Conservation (phyloP, 2,888 invertebrate species). For the Spatulosminthurus flaviceps region DNA sequence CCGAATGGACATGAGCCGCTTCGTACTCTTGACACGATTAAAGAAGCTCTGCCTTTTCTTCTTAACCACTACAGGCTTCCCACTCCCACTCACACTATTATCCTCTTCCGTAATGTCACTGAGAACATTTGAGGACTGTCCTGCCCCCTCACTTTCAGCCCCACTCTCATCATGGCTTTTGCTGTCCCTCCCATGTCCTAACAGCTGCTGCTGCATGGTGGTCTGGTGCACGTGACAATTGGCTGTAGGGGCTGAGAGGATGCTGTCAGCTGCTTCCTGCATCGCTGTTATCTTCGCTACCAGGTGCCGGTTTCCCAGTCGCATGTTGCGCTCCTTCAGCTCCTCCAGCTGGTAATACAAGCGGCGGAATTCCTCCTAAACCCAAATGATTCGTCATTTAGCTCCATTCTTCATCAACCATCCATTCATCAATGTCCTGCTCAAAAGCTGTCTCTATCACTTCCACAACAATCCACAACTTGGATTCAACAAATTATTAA, state of each 20-base stretch:
- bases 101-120: constrained; percentile 42
- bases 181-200: not conserved
- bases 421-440: not conserved
- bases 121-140: not conserved
- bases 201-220: not conserved
- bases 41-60: constrained; percentile 30
- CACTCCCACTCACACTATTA: not conserved
- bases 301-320: constrained; percentile 78
- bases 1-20: constrained; percentile 27
- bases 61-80: not conserved
- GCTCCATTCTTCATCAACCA: no score
- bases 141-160: not conserved
- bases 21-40: constrained; percentile 33
- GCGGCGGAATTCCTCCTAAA: constrained; percentile 82
- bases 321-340: constrained; percentile 80
- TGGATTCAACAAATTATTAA: not conserved
- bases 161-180: not conserved
- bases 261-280: constrained; percentile 77
- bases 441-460: not conserved
- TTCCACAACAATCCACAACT: not conserved
- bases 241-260: constrained; percentile 36
- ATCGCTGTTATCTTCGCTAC: constrained; percentile 81
- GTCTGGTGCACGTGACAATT: not conserved
- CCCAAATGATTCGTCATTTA: constrained; percentile 18
- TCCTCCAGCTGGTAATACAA: constrained; percentile 81